A percentile compares a stretch with the other conserved stretches of the same genome.
phyloP scores from a whole-genome alignment of 2,797 vertebrate genomes.

The Hippoglossus hippoglossus region DNA sequence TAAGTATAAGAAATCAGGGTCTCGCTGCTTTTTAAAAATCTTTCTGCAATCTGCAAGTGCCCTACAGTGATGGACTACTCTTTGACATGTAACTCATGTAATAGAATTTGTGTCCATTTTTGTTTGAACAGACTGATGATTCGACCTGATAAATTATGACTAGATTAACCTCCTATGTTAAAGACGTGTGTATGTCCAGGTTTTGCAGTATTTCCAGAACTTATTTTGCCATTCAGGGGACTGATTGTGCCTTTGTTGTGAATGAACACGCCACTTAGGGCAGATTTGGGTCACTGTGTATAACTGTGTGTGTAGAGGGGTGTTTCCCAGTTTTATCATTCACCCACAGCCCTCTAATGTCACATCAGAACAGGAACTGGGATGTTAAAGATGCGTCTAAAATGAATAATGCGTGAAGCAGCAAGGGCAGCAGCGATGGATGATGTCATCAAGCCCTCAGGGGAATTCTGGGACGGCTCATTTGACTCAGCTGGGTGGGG shows the following conservation, averaged over 20 bases:
- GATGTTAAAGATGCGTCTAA: slow-evolving; percentile 11
- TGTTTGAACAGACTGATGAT: not conserved
- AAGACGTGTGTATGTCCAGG: not conserved
- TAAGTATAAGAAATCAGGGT: no score
- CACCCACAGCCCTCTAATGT: not conserved
- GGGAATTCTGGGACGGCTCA: slow-evolving; percentile 48
- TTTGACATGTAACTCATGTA: not conserved
- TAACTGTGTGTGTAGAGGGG: not conserved
- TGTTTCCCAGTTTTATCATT: not conserved
- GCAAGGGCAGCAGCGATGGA: slow-evolving; percentile 2
- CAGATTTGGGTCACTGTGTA: not conserved
- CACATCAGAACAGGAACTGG: slow-evolving; percentile 27
- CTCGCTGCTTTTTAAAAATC: no score
- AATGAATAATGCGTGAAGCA: slow-evolving; percentile 40
- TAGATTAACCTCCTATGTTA: no score
- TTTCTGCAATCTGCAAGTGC: not conserved
- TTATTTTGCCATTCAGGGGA: not conserved
- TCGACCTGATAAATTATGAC: no score
- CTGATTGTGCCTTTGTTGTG: not conserved
- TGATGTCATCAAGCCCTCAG: slow-evolving; percentile 58
- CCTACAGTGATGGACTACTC: not conserved
- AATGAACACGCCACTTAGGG: not conserved
- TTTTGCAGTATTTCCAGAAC: not conserved
- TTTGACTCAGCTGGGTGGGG: slow-evolving; percentile 36
- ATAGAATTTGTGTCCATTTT: no score